Evolutionary conservation across 2,797 vertebrate species (phyloP), one percentile per base, ranked within the genome.

Genomic region (Onychomys torridus): DNA sequence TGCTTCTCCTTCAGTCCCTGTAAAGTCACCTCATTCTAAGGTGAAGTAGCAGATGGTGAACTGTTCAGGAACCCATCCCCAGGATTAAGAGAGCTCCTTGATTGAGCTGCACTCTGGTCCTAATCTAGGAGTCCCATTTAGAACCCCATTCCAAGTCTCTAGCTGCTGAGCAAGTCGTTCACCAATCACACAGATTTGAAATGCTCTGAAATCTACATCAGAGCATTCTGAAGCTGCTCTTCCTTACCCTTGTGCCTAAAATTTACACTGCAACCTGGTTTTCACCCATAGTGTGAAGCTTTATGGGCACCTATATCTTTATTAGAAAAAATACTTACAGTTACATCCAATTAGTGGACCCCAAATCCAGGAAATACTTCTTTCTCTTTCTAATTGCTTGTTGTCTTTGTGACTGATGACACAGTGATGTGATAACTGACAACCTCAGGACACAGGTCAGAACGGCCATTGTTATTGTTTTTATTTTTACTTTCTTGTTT

Each of bases 1-100:
- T 55, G 52, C 32, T 86, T 67, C 69, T 87, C 67, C 29, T 75
- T 89, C 77, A 65, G 32, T 92, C 79, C 55, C 67, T 96, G 89
- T 40, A 59, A 75, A 37, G 37, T 67, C 17, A 10, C n/a, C 49
- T 96, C 57, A 52, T 83, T n/a, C 3, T 19, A 34, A 92, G 49
- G n/a, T 83, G 34, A 84, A 73, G 0, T 17, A 75, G 83, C 59
- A 6, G 87, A 27, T 85, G 14, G 19, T 49, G 2, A 61, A 29
- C 29, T 11, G 34, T n/a, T 87, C 37, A 46, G 52, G 71, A 55
- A 34, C 52, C 57, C 71, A 9, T 5, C 27, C 82, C 83, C 57
- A 67, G 34, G 57, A 63, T 57, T 78, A 55, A 69, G 63, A 86
- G 37, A 46, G 78, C 77, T 46, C 14, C 32, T 76, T 90, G 29